These are phyloP conservation scores for Sphaerophoria taeniata DNA, from an alignment of 2,888 invertebrate genomes.

Conservation along the genomic window DNA sequence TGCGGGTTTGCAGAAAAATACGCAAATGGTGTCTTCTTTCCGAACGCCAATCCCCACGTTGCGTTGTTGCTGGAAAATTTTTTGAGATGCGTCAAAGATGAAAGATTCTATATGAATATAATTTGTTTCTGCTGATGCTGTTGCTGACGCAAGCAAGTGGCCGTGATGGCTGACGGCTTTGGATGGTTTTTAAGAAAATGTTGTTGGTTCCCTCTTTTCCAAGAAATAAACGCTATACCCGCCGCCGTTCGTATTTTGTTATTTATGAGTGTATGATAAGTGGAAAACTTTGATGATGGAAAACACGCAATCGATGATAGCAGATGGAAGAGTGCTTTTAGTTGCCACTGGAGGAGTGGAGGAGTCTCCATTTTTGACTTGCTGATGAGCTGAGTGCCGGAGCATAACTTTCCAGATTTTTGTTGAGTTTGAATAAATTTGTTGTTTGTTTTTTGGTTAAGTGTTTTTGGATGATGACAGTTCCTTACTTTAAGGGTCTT, in stretches of 20 bases:
- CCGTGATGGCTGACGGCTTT: neutral
- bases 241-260: neutral
- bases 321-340: conserved; percentile 41
- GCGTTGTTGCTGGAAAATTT: conserved; percentile 2
- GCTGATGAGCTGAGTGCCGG: too few relatives aligned
- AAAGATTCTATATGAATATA: conserved; percentile 30
- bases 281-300: conserved; percentile 51
- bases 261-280: conserved; percentile 57
- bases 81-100: conserved; percentile 34
- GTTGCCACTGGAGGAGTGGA: neutral
- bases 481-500: too few relatives aligned
- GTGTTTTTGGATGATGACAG: too few relatives aligned
- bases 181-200: too few relatives aligned
- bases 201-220: neutral
- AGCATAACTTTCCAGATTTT: too few relatives aligned
- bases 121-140: neutral
- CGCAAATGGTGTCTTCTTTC: neutral
- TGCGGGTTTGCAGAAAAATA: conserved; percentile 16
- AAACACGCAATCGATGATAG: conserved; percentile 35
- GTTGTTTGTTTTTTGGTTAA: too few relatives aligned
- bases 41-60: neutral
- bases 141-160: conserved; percentile 29
- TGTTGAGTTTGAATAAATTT: too few relatives aligned
- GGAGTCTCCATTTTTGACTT: too few relatives aligned
- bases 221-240: conserved; percentile 35